phyloP scores from a whole-genome alignment of 2,888 invertebrate genomes.

The Orthonychiurus folsomi region DNA sequence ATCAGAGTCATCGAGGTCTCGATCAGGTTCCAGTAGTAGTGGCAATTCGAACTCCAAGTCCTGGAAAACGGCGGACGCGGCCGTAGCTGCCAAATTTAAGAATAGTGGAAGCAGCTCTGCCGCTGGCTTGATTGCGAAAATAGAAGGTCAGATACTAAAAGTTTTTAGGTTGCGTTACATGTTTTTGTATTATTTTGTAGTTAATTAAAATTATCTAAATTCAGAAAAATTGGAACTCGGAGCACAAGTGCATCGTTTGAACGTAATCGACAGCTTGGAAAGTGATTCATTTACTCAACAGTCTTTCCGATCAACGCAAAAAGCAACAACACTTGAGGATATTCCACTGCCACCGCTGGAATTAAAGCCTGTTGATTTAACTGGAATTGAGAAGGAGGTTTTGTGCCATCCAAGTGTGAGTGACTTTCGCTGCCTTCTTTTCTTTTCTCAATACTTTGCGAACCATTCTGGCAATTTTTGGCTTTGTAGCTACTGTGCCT shows the following conservation, averaged over 20 bases:
- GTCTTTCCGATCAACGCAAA: slow-evolving; percentile 26
- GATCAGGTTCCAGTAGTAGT: slow-evolving; percentile 16
- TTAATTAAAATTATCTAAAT: too few relatives aligned
- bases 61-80: background rate
- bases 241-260: slow-evolving; percentile 29
- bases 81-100: slow-evolving; percentile 4
- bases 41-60: slow-evolving; percentile 14
- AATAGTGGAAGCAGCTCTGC: slow-evolving; percentile 16
- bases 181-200: slow-evolving; percentile 1
- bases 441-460: too few relatives aligned
- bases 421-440: too few relatives aligned
- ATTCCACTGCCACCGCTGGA: slow-evolving; percentile 38
- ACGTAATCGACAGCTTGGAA: slow-evolving; percentile 37
- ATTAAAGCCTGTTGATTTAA: slow-evolving; percentile 34
- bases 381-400: slow-evolving; percentile 36
- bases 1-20: background rate
- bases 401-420: slow-evolving; percentile 37
- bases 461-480: too few relatives aligned
- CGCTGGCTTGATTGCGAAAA: slow-evolving; percentile 27
- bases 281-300: slow-evolving; percentile 34
- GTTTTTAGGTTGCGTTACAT: too few relatives aligned
- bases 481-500: too few relatives aligned
- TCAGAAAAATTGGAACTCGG: slow-evolving; percentile 36
- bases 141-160: slow-evolving; percentile 31
- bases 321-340: slow-evolving; percentile 27